Percentiles rank a stretch among this genome's conserved stretches.
Evolutionary conservation across 2,113 vertebrate species (phyloP).

Genomic region (Gasterosteus nipponicus): DNA sequence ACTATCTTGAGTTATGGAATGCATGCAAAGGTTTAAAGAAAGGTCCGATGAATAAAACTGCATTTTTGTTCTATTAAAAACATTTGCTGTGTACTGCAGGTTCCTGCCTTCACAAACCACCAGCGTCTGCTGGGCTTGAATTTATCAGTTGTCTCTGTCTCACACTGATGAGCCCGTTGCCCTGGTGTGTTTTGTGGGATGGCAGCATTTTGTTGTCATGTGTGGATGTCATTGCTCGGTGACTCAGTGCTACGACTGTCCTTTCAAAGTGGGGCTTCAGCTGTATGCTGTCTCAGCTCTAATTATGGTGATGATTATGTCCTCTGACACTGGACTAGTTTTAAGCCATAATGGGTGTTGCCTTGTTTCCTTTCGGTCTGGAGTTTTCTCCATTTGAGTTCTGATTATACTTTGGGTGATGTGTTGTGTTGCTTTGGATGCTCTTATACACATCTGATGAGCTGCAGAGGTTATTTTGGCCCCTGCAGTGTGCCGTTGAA

Average conservation of each 20-base stretch:
- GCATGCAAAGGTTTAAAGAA: background rate
- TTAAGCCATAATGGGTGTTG: constrained; percentile 35
- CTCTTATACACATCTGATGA: constrained; percentile 19
- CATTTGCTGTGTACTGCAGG: background rate
- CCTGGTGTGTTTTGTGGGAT: constrained; percentile 17
- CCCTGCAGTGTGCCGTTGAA: constrained; percentile 16
- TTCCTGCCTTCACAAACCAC: constrained; percentile 2
- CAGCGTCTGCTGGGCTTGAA: background rate
- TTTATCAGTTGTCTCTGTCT: constrained; percentile 12
- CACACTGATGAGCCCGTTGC: constrained; percentile 25
- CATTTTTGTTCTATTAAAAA: constrained; percentile 5
- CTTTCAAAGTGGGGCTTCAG: background rate
- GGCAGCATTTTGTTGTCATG: constrained; percentile 20
- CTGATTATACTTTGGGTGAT: constrained; percentile 22
- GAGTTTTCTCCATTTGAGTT: background rate
- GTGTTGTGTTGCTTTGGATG: constrained; percentile 22
- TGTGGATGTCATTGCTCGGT: background rate
- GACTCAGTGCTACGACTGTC: constrained; percentile 1
- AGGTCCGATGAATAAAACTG: background rate
- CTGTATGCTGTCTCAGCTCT: constrained; percentile 20
- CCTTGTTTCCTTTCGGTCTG: constrained; percentile 20
- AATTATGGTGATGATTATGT: constrained; percentile 26
- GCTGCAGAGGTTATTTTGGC: background rate
- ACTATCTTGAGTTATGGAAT: background rate
- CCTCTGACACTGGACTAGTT: constrained; percentile 16